Base-by-base conservation (phyloP, 2,113 vertebrate genomes). In the Tragulus kanchil region DNA sequence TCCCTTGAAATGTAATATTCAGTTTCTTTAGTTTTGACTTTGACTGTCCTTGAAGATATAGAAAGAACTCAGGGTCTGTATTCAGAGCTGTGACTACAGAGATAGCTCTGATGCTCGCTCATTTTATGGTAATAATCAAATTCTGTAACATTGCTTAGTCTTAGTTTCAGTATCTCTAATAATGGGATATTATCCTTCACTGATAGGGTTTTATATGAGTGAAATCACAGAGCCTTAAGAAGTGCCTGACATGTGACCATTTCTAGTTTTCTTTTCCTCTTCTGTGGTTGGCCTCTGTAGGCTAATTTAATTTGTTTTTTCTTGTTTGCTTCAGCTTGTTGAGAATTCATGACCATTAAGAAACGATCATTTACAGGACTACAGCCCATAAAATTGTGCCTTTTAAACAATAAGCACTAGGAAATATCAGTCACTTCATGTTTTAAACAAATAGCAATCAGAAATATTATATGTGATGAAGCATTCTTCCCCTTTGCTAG, bases 281-380 rank as follows among this genome's bases (percentile, higher is more conserved):
- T 52, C 69, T 50, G 5, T 48, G 26, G 4, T 87, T 94, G 36
- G 26, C 25, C 16, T 94, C 62, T 14, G 1, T 50, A 67, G 77
- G 82, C 58, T 93, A 88, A 79, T 85, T 89, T 97, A 48, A 79
- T 95, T 94, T 96, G 71, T 93, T 97, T 95, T 96, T 93, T 15
- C 67, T 95, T 93, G 79, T 5, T 52, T 91, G 45, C 42, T 84
- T 95, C 50, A 89, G 93, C 65, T 94, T 94, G 28, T 69, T 58
- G 84, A 94, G 62, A 86, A 97, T 82, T 84, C 58, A 59, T 64
- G 78, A 83, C 62, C 73, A 93, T 91, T 94, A 89, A 62, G 91
- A 97, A 97, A 96, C 69, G 79, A 93, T 58, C 67, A 83, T 91
- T 94, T 94, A 89, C 8, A 94, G 93, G 87, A 65, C 56, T 81